These are phyloP conservation scores for Xanthostigma xanthostigma DNA, from an alignment of 2,888 invertebrate species.

Conservation along the genomic window DNA sequence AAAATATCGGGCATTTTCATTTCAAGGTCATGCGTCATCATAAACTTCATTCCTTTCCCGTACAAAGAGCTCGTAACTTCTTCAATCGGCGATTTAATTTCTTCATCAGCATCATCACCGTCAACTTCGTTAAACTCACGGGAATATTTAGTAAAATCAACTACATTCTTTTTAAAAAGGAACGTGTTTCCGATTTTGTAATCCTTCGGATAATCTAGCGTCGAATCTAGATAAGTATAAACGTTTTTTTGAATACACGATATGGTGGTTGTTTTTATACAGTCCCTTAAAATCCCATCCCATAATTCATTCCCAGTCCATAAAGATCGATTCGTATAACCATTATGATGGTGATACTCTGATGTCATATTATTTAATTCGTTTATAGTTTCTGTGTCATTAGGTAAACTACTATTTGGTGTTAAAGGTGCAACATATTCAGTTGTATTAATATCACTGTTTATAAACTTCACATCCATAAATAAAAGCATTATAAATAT, in stretches of 20 bases:
- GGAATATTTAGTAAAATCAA: conserved; percentile 39
- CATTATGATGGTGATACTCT: not conserved
- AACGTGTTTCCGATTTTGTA: conserved; percentile 49
- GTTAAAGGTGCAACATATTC: not conserved
- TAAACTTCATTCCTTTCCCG: conserved; percentile 53
- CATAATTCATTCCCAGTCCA: conserved; percentile 48
- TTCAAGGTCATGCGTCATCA: conserved; percentile 64
- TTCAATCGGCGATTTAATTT: conserved; percentile 43
- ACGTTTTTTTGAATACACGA: conserved; percentile 66
- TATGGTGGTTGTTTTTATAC: conserved; percentile 46
- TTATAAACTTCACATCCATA: no score
- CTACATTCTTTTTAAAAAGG: conserved; percentile 46
- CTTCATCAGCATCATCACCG: conserved; percentile 22
- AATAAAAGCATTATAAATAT: no score
- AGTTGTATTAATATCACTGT: no score
- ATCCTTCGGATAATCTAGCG: conserved; percentile 46
- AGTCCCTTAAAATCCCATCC: conserved; percentile 58
- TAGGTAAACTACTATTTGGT: not conserved
- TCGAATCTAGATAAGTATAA: conserved; percentile 53
- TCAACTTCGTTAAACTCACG: conserved; percentile 33
- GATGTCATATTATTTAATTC: not conserved
- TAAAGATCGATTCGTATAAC: conserved; percentile 8
- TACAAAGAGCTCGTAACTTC: conserved; percentile 59
- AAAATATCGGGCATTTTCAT: conserved; percentile 54
- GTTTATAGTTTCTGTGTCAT: not conserved